Evolutionary conservation across 2,888 invertebrate genomes (phyloP).

Genomic region (Bugulina stolonifera): DNA sequence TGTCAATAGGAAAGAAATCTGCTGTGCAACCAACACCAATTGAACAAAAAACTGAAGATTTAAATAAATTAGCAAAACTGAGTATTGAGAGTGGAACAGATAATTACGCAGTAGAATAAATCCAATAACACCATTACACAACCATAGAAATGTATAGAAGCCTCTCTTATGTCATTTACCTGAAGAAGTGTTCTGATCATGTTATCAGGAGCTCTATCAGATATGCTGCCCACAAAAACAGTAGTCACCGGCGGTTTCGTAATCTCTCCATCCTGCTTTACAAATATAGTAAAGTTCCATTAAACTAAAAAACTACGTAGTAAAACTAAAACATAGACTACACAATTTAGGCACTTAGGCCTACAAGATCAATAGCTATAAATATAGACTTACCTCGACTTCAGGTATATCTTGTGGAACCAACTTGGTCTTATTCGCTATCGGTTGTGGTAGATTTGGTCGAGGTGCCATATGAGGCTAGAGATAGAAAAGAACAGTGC

Average conservation of each 20-base stretch:
- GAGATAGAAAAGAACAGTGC: not conserved
- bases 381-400: not conserved
- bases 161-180: slow-evolving; percentile 48
- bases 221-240: slow-evolving; percentile 94
- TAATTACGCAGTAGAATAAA: no score
- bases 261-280: slow-evolving; percentile 35
- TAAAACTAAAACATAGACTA: no score
- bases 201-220: slow-evolving; percentile 86
- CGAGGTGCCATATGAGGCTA: slow-evolving; percentile 11
- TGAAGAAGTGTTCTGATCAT: slow-evolving; percentile 85
- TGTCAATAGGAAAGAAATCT: slow-evolving; percentile 40
- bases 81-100: slow-evolving; percentile 5
- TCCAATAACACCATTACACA: no score
- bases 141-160: no score
- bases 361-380: not conserved
- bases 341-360: no score
- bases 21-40: not conserved
- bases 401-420: not conserved
- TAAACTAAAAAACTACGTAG: no score
- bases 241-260: slow-evolving; percentile 80
- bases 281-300: not conserved
- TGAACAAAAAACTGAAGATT: not conserved
- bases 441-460: not conserved
- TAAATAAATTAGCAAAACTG: no score
- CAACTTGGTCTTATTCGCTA: slow-evolving; percentile 9